Base-by-base conservation (phyloP, 2,888 invertebrate genomes). In the Clanis bilineata region DNA sequence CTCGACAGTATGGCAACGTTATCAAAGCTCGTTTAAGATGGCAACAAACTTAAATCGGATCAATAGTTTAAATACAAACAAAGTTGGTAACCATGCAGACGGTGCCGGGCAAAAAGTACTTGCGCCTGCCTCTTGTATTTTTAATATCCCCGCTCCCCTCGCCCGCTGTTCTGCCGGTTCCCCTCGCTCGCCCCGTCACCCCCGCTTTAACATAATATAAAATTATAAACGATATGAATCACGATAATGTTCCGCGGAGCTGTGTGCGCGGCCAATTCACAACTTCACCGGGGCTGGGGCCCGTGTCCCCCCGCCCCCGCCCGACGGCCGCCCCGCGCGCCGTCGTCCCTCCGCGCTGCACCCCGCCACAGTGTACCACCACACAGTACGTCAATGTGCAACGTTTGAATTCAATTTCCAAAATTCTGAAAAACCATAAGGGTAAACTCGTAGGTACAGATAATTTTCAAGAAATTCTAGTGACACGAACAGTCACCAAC, bases 161-260 rank as follows among this genome's bases (percentile, higher is more conserved):
- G 57, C 41, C 36, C 64, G 58, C 59, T 63, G 28, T 28, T 51
- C 47, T 28, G 28, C 28, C 18, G 47, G 15, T 51, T 51, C 28
- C 62, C 62, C 68, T 59, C 64, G 62, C 58, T 54, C 47, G 61
- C 64, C 55, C 64, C 62, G 60, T 62, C 70, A 55, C 67, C 80
- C 82, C 83, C 81, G 83, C 82, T 90, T 90, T 90, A 91, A 91
- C 90, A 90, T 91, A 90, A 91, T 90, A 91, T 90, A 91, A 91
- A 91, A 91, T 91, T 91, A 91, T 90, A 91, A 91, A 86, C 86
- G 90, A 88, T 89, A 90, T 91, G 90, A 91, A 91, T 91, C 91
- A 91, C 88, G 89, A 90, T 91, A 90, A 90, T 88, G 88, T 87
- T 85, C 82, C 78, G 83, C 80, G 83, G 79, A 79, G 76, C 82